Base-by-base conservation (phyloP, 2,113 vertebrate genomes). In the Limanda limanda region DNA sequence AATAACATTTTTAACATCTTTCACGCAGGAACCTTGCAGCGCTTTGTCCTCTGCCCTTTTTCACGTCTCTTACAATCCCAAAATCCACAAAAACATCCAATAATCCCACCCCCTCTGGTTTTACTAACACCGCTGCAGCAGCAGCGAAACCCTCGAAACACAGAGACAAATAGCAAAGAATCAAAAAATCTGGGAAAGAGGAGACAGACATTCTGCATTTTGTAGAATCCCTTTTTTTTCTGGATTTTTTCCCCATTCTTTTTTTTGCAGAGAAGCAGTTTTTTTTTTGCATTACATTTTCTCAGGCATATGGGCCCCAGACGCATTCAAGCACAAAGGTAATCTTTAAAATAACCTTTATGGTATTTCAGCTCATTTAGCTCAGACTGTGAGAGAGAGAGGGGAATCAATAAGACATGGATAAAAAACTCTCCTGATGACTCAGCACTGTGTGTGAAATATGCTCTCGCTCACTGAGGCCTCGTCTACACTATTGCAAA, bases 311-410 rank as follows among this genome's bases (percentile, higher is more conserved):
- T 20, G 85, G 77, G 47, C 56, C 85, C 47, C 68, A 77, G 68
- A 82, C 75, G 76, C 80, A 88, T 79, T 74, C 66, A 71, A 81
- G 81, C 84, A 78, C 79, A 87, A 81, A 82, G 61, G 76, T 77
- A 82, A 86, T 91, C 80, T 84, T 66, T 62, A 66, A 80, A 73
- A 81, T 89, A 85, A 88, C 78, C 84, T 90, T 88, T 80, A n/a
- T 55, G 70, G 81, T 86, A 76, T 80, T 87, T 87, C 68, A 82
- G 85, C 79, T 86, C 68, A 78, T 76, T 90, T 78, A 85, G 68
- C 70, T 85, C 14, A 69, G 59, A 74, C 60, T 84, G 67, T 69
- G n/a, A n/a, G 76, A 52, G 57, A 69, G 66, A 63, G 21, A 18
- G 48, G 68, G 42, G 72, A 79, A 83, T 88, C 70, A 79, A 78